phyloP scores from a whole-genome alignment of 2,797 vertebrate species.

The Bufotes viridis region DNA sequence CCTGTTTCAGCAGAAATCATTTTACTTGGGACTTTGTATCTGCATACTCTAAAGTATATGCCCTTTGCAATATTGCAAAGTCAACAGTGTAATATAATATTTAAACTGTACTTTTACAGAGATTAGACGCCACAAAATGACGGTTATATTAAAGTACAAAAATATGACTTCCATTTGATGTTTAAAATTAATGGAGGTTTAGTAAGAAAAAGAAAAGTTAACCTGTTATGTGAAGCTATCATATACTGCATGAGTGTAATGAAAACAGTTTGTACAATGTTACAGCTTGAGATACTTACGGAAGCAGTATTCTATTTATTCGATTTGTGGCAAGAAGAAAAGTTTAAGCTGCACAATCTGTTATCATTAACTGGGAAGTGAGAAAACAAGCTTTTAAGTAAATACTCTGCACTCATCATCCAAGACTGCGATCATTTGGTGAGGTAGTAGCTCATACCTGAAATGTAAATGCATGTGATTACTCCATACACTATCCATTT shows the following conservation, averaged over 20 bases:
- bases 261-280: slow-evolving; percentile 30
- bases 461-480: not conserved
- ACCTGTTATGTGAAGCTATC: not conserved
- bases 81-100: slow-evolving; percentile 26
- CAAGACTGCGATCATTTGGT: not conserved
- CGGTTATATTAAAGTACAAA: not conserved
- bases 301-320: slow-evolving; percentile 34
- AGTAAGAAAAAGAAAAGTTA: not conserved
- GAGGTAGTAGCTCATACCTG: not conserved
- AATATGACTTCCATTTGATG: slow-evolving; percentile 25
- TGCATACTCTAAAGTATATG: slow-evolving; percentile 25
- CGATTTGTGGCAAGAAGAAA: slow-evolving; percentile 37
- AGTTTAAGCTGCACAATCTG: slow-evolving; percentile 49
- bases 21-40: slow-evolving; percentile 36
- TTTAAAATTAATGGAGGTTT: slow-evolving; percentile 15
- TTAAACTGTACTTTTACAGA: slow-evolving; percentile 4
- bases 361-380: slow-evolving; percentile 40
- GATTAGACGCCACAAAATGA: slow-evolving; percentile 14
- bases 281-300: slow-evolving; percentile 18
- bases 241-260: slow-evolving; percentile 6
- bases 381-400: slow-evolving; percentile 48
- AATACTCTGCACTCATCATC: not conserved
- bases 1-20: slow-evolving; percentile 25
- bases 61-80: slow-evolving; percentile 49
- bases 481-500: not conserved